A percentile compares a stretch with the other conserved stretches of the same genome.
phyloP scores from a whole-genome alignment of 2,888 invertebrate genomes.

The Lepidocyrtinus sp. region DNA sequence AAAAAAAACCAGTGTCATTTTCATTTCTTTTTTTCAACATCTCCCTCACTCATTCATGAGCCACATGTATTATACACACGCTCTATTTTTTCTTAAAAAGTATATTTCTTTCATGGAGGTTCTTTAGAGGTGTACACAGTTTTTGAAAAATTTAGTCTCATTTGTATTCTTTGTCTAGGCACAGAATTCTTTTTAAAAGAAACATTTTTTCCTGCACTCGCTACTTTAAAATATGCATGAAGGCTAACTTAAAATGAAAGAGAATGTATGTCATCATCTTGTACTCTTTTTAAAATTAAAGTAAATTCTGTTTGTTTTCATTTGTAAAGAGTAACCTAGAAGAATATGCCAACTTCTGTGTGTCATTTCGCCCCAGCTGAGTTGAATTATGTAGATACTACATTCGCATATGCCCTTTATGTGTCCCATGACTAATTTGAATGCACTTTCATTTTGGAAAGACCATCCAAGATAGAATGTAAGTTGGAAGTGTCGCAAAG shows the following conservation, averaged over 20 bases:
- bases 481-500: too few relatives aligned
- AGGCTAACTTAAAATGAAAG: not conserved
- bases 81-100: not conserved
- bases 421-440: not conserved
- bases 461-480: too few relatives aligned
- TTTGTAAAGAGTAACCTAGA: not conserved
- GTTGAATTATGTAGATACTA: not conserved
- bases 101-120: not conserved
- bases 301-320: not conserved
- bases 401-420: not conserved
- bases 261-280: not conserved
- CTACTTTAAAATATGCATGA: not conserved
- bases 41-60: not conserved
- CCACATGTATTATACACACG: not conserved
- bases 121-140: not conserved
- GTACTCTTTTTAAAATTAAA: too few relatives aligned
- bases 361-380: not conserved
- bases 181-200: not conserved
- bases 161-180: not conserved
- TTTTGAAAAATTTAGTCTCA: not conserved
- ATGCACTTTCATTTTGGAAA: not conserved
- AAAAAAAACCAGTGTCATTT: constrained; percentile 7
- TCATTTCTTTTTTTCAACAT: not conserved
- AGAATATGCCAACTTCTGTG: not conserved
- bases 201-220: too few relatives aligned